Percentiles rank a stretch among this genome's conserved stretches.
Evolutionary conservation across 2,888 invertebrate species (phyloP).

Genomic region (Cepaea hortensis): DNA sequence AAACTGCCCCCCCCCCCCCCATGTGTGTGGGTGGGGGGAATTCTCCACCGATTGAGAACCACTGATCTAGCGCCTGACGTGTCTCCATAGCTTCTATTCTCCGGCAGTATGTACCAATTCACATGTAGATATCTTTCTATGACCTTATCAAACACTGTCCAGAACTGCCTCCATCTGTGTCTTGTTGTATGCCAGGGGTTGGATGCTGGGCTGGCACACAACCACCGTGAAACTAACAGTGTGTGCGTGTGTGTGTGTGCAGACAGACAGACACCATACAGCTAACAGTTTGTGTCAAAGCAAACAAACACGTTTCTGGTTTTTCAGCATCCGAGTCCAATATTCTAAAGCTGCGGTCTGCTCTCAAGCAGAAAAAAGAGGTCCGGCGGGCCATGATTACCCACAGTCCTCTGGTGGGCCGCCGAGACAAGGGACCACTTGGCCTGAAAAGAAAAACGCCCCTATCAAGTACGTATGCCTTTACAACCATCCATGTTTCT

Average conservation of each 20-base stretch:
- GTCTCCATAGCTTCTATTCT: no score
- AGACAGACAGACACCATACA: background rate
- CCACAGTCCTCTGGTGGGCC: constrained; percentile 90
- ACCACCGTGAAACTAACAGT: background rate
- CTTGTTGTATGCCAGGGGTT: no score
- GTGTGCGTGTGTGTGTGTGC: constrained; percentile 7
- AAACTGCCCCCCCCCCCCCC: no score
- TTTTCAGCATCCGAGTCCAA: constrained; percentile 92
- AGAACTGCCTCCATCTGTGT: no score
- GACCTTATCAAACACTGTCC: no score
- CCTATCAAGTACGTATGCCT: constrained; percentile 79
- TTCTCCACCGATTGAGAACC: no score
- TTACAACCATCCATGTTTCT: no score
- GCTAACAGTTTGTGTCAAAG: background rate
- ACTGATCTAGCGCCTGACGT: no score
- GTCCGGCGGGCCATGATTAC: constrained; percentile 83
- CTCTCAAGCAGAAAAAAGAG: constrained; percentile 87
- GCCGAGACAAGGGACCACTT: constrained; percentile 84
- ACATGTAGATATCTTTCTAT: no score
- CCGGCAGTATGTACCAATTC: no score
- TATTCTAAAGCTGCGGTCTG: constrained; percentile 80
- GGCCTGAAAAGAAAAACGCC: constrained; percentile 85
- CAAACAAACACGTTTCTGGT: constrained; percentile 40
- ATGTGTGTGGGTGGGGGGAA: no score
- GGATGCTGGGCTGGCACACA: no score